Percentiles rank a stretch among this genome's conserved stretches.
These are phyloP conservation scores for Baccha elongata DNA, from an alignment of 2,888 invertebrate genomes.

Conservation along the genomic window DNA sequence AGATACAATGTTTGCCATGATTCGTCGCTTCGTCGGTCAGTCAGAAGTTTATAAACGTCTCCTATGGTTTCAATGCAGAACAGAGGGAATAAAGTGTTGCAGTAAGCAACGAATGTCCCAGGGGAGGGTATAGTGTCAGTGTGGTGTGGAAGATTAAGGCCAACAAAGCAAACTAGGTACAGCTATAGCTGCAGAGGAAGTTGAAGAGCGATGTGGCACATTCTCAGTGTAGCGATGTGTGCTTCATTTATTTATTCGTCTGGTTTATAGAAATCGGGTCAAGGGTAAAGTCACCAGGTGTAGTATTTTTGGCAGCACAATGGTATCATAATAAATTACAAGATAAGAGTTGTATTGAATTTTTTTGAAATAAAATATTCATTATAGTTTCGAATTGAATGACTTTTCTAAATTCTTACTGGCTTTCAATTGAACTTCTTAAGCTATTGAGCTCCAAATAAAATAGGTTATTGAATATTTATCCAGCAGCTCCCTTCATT, in stretches of 20 bases:
- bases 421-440: no score
- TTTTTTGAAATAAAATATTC: no score
- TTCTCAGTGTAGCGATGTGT: slow-evolving; percentile 39
- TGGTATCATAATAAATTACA: no score
- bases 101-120: background rate
- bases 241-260: slow-evolving; percentile 8
- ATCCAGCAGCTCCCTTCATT: no score
- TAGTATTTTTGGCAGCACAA: background rate
- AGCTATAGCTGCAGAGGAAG: slow-evolving; percentile 15
- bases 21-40: background rate
- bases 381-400: no score
- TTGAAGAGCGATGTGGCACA: slow-evolving; percentile 39
- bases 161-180: slow-evolving; percentile 21
- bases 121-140: slow-evolving; percentile 11
- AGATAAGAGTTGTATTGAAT: no score
- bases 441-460: no score
- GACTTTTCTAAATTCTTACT: no score
- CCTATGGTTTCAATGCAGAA: background rate
- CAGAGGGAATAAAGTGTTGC: background rate
- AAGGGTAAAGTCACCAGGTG: background rate
- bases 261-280: background rate
- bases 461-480: no score
- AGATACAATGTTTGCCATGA: slow-evolving; percentile 28
- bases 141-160: slow-evolving; percentile 13
- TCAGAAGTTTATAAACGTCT: background rate